Percentiles rank a stretch among this genome's conserved stretches.
Evolutionary conservation across 2,797 vertebrate species (phyloP).

Genomic region (Hybognathus amarus): DNA sequence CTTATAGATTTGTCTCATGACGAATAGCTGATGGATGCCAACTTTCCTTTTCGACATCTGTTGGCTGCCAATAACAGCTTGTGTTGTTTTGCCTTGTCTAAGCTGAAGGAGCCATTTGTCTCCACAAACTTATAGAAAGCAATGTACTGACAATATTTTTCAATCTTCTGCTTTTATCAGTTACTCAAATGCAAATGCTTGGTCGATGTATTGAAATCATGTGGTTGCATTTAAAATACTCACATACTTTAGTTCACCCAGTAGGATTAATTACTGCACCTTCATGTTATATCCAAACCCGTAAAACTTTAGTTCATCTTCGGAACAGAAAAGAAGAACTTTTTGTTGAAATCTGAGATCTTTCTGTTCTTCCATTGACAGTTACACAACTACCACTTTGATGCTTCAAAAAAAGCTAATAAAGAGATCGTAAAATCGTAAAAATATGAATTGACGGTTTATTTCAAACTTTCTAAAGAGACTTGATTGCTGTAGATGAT

Average conservation of each 20-base stretch:
- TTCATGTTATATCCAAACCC: too few relatives aligned
- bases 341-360: too few relatives aligned
- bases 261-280: too few relatives aligned
- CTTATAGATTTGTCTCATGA: conserved; percentile 76
- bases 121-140: conserved; percentile 67
- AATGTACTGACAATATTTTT: neutral
- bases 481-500: too few relatives aligned
- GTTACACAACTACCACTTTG: too few relatives aligned
- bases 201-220: neutral
- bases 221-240: neutral
- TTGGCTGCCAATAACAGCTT: conserved; percentile 82
- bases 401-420: too few relatives aligned
- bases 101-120: conserved; percentile 74
- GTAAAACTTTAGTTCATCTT: too few relatives aligned
- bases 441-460: too few relatives aligned
- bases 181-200: neutral
- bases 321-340: too few relatives aligned
- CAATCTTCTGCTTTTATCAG: neutral
- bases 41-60: conserved; percentile 81
- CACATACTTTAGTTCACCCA: neutral
- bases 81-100: conserved; percentile 72
- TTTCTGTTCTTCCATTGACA: too few relatives aligned
- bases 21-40: conserved; percentile 78
- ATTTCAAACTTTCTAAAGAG: too few relatives aligned
- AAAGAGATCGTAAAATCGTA: too few relatives aligned